Base-by-base conservation (phyloP, 1,140 invertebrate species). In the Mamestra configurata region DNA sequence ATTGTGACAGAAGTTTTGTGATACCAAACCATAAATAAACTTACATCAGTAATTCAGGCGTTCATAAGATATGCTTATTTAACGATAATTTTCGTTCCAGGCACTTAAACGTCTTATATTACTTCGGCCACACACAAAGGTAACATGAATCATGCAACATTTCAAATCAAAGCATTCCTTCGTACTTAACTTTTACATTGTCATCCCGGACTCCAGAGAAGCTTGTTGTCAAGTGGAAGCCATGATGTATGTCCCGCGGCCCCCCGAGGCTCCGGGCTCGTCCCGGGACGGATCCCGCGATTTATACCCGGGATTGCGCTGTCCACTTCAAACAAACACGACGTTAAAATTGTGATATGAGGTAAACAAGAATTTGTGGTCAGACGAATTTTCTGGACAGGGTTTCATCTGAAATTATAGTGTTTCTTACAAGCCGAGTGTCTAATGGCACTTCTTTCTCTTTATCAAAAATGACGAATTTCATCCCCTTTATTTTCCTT, bases 291-390 rank as follows among this genome's bases (percentile, higher is more conserved):
- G 80, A 81, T 82, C 84, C 78, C 66, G 59, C 83, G 80, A 92
- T 93, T 93, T 93, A 93, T 92, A 85, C 85, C 80, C 70, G 82
- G 88, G 92, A 89, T 93, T 90, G 87, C 71, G 84, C 81, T 93
- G 92, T 92, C 90, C 90, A 92, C 89, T 92, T 90, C 86, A 91
- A 91, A 90, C 86, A 92, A 92, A 92, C 89, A 91, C 87, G 88
- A 79, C 82, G 77, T 86, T 92, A 87, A 89, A n/a, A 87, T 89
- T 91, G 85, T 90, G 89, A 85, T 87, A 82, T 84, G 66, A 83
- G 31, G 79, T 10, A 53, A 75, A 75, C 20, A 43, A 55, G 31
- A 37, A 75, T 75, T 75, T 73, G 31, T 73, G 37, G 18, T 15
- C 22, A 15, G 24, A 68, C 20, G 18, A 46, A 15, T 13, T 46